Base-by-base conservation (phyloP, 2,888 invertebrate genomes). In the Fragum sueziense region DNA sequence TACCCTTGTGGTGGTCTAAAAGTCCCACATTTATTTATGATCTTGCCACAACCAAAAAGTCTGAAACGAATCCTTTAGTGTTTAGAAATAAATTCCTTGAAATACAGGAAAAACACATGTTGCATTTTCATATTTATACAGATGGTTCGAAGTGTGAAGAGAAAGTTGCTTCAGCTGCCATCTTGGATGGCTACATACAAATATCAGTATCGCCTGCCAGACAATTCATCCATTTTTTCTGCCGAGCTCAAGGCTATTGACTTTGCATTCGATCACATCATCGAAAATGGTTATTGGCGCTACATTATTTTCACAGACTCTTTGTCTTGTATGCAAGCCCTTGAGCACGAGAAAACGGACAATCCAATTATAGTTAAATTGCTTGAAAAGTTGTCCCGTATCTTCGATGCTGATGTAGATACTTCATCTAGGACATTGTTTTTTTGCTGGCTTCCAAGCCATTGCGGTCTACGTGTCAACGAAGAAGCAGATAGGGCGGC, bases 61-160 rank as follows among this genome's bases (percentile, higher is more conserved):
- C 34, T 20, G 31, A 37, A 33, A 37, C 74, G 33, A 34, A 65
- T 61, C 34, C 62, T 9, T 25, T 52, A 34, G 51, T 59, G 2
- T 62, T 74, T 37, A 51, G 70, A n/a, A 25, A 22, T 4, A 20
- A 27, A 9, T 65, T 76, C 29, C 4, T 37, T 27, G 52, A 65
- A 68, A 34, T 67, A 0, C 29, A 34, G 27, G 51, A 52, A 31
- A 34, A 27, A 27, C 59, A 54, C 25, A 14, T 29, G 2, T 2
- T 25, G 11, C 51, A 68, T 61, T 3, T 31, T 61, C 25, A 25
- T 7, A 61, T 77, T 25, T 77, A 69, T n/a, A 77, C 77, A 9
- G 77, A 77, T 69, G 77, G 77, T 52, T 77, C 77, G 1, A 77
- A 77, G 34, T 34, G 51, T 33, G 77, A 34, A 20, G 52, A 47